Percentiles rank a stretch among this genome's conserved stretches.
Evolutionary conservation across 2,888 invertebrate genomes (phyloP).

Genomic region (Drosophila fungiperda): DNA sequence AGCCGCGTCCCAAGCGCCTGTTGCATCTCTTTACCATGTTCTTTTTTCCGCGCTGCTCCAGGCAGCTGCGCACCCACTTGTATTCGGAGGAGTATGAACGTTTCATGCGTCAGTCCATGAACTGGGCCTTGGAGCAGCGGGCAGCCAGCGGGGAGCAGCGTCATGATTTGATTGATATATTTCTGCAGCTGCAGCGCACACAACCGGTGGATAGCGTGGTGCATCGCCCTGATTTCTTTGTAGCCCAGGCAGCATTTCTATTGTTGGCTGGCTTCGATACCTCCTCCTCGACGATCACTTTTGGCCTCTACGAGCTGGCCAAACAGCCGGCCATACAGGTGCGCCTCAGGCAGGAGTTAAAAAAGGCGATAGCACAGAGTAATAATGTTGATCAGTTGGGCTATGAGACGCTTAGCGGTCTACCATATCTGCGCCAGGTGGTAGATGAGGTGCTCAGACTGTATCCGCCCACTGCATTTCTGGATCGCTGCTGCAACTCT

Average conservation of each 20-base stretch:
- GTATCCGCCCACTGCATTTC: conserved; percentile 82
- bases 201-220: conserved; percentile 57
- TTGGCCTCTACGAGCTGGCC: conserved; percentile 84
- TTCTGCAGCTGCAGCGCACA: conserved; percentile 84
- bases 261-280: conserved; percentile 83
- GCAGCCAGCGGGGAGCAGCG: conserved; percentile 81
- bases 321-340: conserved; percentile 83
- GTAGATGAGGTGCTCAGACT: conserved; percentile 81
- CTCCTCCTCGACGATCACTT: conserved; percentile 84
- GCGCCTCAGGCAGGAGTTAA: conserved; percentile 84
- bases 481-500: conserved; percentile 81
- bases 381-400: conserved; percentile 74
- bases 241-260: conserved; percentile 81
- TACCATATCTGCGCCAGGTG: conserved; percentile 85
- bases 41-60: conserved; percentile 83
- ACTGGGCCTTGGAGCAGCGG: conserved; percentile 84
- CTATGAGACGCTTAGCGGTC: conserved; percentile 84
- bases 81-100: conserved; percentile 69
- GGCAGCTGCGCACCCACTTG: conserved; percentile 76
- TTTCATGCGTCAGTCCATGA: conserved; percentile 84
- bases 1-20: conserved; percentile 75
- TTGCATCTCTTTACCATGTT: conserved; percentile 84
- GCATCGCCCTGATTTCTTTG: conserved; percentile 73
- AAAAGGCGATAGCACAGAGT: conserved; percentile 61
- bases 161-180: conserved; percentile 86